Evolutionary conservation across 2,113 vertebrate species (phyloP).

Genomic region (Brienomyrus longianalis): DNA sequence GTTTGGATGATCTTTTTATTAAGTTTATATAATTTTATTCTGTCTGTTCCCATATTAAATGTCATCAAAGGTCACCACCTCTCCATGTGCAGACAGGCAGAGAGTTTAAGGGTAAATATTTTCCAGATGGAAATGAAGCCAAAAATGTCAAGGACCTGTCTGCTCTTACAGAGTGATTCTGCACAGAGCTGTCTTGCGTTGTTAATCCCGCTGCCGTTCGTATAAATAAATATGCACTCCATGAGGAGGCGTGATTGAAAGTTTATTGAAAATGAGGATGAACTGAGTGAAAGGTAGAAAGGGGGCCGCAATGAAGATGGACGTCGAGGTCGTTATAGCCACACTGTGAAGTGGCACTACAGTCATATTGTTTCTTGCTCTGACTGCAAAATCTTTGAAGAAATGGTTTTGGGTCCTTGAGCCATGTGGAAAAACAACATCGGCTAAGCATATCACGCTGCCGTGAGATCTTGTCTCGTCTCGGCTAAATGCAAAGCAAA

Average conservation of each 20-base stretch:
- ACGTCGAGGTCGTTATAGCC: not conserved
- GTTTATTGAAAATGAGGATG: not conserved
- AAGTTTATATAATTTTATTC: constrained; percentile 12
- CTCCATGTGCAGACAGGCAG: not conserved
- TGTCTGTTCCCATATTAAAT: not conserved
- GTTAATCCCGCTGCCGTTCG: not conserved
- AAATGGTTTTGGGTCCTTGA: not conserved
- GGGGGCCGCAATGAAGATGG: not conserved
- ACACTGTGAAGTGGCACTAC: not conserved
- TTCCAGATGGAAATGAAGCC: not conserved
- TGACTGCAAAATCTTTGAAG: not conserved
- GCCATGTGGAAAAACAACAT: not conserved
- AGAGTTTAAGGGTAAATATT: not conserved
- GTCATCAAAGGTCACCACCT: constrained; percentile 9
- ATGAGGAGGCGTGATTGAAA: not conserved
- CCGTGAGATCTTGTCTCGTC: not conserved
- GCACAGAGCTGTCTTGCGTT: not conserved
- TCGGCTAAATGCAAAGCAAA: not conserved
- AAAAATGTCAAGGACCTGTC: constrained; percentile 4
- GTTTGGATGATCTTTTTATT: constrained; percentile 4
- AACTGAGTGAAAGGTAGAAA: not conserved
- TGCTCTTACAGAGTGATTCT: not conserved
- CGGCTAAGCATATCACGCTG: not conserved
- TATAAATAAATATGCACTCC: not conserved
- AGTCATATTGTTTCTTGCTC: not conserved